These are phyloP conservation scores for Theodoxus fluviatilis DNA, from an alignment of 2,888 invertebrate genomes.

Conservation along the genomic window DNA sequence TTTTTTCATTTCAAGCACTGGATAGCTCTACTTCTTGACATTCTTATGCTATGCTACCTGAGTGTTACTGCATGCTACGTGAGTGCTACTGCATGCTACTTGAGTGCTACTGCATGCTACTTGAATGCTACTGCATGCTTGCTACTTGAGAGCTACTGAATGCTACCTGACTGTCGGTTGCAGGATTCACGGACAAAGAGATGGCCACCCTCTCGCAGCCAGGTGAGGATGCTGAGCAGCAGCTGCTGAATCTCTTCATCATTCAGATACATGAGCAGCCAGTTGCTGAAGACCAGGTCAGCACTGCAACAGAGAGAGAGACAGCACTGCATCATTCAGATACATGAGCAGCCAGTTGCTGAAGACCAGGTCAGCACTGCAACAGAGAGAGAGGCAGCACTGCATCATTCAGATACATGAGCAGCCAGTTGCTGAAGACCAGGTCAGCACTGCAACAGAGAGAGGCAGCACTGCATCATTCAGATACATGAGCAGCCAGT, in stretches of 20 bases:
- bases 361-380: conserved; percentile 69
- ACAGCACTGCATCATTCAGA: conserved; percentile 64
- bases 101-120: no score
- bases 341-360: conserved; percentile 73
- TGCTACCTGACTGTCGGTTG: conserved; percentile 68
- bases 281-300: conserved; percentile 71
- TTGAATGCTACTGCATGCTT: neutral
- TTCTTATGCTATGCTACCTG: no score
- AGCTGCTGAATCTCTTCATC: conserved; percentile 67
- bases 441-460: conserved; percentile 67
- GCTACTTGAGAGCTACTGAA: no score
- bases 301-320: no score
- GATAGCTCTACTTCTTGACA: no score
- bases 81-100: no score
- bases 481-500: no score
- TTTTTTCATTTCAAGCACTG: no score
- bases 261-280: conserved; percentile 71
- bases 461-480: no score
- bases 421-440: conserved; percentile 71
- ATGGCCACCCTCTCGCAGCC: conserved; percentile 68
- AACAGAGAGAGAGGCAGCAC: conserved; percentile 65
- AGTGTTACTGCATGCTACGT: no score
- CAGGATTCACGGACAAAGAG: conserved; percentile 70
- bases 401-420: conserved; percentile 69
- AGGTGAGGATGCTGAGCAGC: conserved; percentile 65